phyloP scores from a whole-genome alignment of 2,797 vertebrate genomes.

The Crenichthys baileyi region DNA sequence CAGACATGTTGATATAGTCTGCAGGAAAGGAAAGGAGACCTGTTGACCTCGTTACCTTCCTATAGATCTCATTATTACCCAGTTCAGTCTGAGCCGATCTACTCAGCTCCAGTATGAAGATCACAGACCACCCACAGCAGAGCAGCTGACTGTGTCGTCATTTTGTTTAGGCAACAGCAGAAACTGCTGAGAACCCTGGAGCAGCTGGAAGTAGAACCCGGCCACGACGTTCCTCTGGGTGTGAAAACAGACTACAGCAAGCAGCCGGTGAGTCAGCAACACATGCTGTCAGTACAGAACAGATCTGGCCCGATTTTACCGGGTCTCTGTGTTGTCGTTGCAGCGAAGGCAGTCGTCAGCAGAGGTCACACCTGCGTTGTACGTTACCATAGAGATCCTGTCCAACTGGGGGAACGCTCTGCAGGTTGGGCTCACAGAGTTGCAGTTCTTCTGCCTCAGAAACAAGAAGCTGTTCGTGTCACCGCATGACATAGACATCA shows the following conservation, averaged over 20 bases:
- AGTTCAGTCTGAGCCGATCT: no score
- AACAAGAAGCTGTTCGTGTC: slow-evolving; percentile 88
- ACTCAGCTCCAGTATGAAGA: slow-evolving; percentile 21
- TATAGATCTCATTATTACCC: no score
- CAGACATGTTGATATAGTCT: no score
- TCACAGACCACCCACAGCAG: not conserved
- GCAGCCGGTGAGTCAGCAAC: slow-evolving; percentile 66
- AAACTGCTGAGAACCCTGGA: slow-evolving; percentile 83
- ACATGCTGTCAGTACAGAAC: not conserved
- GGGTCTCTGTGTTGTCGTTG: slow-evolving; percentile 25
- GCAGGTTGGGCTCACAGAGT: slow-evolving; percentile 89
- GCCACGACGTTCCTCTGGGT: slow-evolving; percentile 42
- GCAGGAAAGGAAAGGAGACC: no score
- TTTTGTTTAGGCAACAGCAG: slow-evolving; percentile 87
- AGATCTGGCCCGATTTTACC: not conserved
- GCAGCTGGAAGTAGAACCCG: slow-evolving; percentile 74
- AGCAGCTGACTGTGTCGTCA: slow-evolving; percentile 32
- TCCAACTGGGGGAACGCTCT: slow-evolving; percentile 91
- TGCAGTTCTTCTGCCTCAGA: slow-evolving; percentile 91
- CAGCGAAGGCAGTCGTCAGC: slow-evolving; percentile 64
- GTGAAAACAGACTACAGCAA: slow-evolving; percentile 52
- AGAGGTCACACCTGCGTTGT: slow-evolving; percentile 82
- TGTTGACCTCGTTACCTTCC: no score
- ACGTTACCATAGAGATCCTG: slow-evolving; percentile 94
- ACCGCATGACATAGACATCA: slow-evolving; percentile 91